phyloP scores from a whole-genome alignment of 2,888 invertebrate genomes.

The Lapara coniferarum region DNA sequence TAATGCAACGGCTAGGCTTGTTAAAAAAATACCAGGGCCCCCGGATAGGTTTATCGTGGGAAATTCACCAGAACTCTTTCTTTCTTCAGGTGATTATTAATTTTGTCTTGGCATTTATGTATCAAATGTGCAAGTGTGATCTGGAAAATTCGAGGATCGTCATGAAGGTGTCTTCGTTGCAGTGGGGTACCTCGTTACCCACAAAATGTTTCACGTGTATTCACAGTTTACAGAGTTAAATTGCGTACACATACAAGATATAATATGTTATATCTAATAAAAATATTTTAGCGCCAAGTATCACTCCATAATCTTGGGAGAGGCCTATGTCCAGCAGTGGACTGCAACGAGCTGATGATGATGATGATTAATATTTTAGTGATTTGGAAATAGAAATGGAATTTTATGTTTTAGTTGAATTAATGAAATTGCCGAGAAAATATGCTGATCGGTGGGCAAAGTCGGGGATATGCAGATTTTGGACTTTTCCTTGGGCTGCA shows the following conservation, averaged over 20 bases:
- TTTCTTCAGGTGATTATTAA: slow-evolving; percentile 47
- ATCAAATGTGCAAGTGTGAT: neutral
- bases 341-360: no score
- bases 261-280: no score
- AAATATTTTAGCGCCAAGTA: no score
- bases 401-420: slow-evolving; percentile 44
- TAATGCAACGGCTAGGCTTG: slow-evolving; percentile 48
- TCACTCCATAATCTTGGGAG: no score
- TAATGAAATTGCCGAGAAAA: slow-evolving; percentile 53
- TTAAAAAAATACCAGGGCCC: slow-evolving; percentile 56
- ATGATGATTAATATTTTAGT: slow-evolving; percentile 32
- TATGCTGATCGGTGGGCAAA: slow-evolving; percentile 42
- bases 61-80: slow-evolving; percentile 46
- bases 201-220: no score
- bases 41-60: slow-evolving; percentile 51
- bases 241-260: no score
- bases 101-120: neutral
- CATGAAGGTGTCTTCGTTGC: no score
- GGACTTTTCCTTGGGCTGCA: slow-evolving; percentile 48
- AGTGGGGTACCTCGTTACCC: no score
- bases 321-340: no score
- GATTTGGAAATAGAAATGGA: slow-evolving; percentile 16
- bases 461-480: slow-evolving; percentile 53
- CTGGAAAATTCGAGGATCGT: no score
- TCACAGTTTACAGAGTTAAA: no score